Conservation (phyloP, 2,888 invertebrate species). For the Tetanocera ferruginea region DNA sequence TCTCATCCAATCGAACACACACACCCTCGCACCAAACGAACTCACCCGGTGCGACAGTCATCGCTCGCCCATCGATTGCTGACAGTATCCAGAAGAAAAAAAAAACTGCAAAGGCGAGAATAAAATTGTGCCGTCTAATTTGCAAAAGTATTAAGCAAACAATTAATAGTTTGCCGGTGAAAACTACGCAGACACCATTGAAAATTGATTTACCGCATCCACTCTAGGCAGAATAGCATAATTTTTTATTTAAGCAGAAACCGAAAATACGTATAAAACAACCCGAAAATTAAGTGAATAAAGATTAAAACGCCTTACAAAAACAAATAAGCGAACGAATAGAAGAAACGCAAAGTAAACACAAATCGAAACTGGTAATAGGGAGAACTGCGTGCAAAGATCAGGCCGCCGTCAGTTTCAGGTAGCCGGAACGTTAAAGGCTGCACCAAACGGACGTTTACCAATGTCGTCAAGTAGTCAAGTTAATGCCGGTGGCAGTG, state of each 20-base stretch:
- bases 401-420: constrained; percentile 9
- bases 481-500: constrained; percentile 59
- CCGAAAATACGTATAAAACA: constrained; percentile 41
- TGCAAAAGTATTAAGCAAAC: constrained; percentile 39
- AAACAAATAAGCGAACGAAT: constrained; percentile 46
- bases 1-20: background rate
- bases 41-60: constrained; percentile 38
- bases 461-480: constrained; percentile 68
- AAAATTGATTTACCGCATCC: background rate
- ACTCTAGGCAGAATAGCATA: background rate
- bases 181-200: background rate
- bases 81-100: constrained; percentile 43
- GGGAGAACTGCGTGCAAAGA: constrained; percentile 27
- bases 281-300: constrained; percentile 46
- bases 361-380: constrained; percentile 44
- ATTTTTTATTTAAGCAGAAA: constrained; percentile 43
- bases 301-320: constrained; percentile 54
- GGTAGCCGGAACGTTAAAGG: background rate
- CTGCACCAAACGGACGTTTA: constrained; percentile 12
- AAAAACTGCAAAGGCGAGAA: constrained; percentile 34
- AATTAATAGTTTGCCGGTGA: constrained; percentile 30
- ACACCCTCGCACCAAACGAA: constrained; percentile 12
- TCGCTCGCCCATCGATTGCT: constrained; percentile 41
- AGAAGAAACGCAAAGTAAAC: constrained; percentile 46
- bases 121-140: constrained; percentile 31